Conservation (phyloP, 2,113 vertebrate species). For the Gymnorhina tibicen region DNA sequence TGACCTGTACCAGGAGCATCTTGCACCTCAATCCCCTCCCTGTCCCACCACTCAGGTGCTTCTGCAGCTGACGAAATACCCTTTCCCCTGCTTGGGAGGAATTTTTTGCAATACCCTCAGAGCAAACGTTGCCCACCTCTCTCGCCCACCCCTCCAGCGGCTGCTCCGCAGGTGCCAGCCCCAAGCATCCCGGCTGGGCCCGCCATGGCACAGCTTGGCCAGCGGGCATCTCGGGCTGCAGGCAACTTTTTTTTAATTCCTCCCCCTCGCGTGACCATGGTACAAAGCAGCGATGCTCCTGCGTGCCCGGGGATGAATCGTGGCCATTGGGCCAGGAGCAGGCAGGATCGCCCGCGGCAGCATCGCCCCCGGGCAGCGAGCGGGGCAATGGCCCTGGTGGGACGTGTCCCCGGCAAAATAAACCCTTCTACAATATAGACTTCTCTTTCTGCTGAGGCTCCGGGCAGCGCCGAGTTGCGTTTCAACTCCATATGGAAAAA, state of each 20-base stretch:
- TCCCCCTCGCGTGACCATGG: background rate
- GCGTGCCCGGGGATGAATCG: background rate
- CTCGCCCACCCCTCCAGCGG: fast-evolving
- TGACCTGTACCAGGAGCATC: background rate
- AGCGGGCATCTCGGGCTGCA: background rate
- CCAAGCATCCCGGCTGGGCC: fast-evolving
- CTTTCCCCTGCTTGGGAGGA: fast-evolving
- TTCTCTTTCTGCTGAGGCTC: background rate
- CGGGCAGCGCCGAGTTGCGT: background rate
- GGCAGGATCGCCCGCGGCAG: background rate
- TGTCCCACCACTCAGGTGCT: fast-evolving
- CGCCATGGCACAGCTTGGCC: background rate
- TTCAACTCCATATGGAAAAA: background rate
- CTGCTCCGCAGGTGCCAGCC: background rate
- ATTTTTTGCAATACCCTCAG: background rate
- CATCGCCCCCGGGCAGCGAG: background rate
- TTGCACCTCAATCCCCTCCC: background rate
- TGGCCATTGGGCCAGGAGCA: fast-evolving
- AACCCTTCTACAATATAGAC: conserved; percentile 24
- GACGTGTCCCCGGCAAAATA: background rate
- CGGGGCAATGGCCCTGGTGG: background rate
- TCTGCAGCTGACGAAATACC: background rate
- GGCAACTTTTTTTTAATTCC: background rate
- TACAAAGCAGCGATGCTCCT: background rate
- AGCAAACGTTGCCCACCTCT: background rate